phyloP scores from a whole-genome alignment of 2,888 invertebrate genomes.

The Copidosoma aretas region DNA sequence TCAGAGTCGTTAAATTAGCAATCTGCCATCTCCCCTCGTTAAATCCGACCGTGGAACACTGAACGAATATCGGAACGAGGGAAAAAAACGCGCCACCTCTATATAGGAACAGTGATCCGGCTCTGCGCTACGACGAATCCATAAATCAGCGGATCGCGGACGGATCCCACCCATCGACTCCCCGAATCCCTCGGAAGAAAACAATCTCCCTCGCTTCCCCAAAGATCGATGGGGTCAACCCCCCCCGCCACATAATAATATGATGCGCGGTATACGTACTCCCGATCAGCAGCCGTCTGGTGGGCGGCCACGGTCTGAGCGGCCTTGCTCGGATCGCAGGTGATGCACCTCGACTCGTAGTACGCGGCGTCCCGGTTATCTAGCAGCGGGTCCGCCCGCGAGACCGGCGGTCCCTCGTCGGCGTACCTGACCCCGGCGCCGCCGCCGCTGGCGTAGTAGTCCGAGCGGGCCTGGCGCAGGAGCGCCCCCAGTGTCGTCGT shows the following conservation, averaged over 20 bases:
- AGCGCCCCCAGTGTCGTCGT: conserved; percentile 52
- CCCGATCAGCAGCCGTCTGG: conserved; percentile 25
- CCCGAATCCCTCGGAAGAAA: not conserved
- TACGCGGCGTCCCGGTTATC: conserved; percentile 55
- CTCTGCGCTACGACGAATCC: not conserved
- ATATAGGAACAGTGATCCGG: too few species aligned
- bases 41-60: too few species aligned
- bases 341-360: conserved; percentile 57
- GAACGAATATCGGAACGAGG: too few species aligned
- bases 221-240: too few species aligned
- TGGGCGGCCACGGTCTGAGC: conserved; percentile 41
- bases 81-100: too few species aligned
- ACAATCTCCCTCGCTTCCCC: not conserved
- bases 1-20: too few species aligned
- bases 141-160: conserved; percentile 25
- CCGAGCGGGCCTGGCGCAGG: conserved; percentile 55
- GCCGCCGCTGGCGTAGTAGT: conserved; percentile 46
- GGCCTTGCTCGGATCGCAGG: conserved; percentile 53
- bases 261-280: conserved; percentile 9
- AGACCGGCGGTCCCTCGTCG: conserved; percentile 47
- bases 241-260: too few species aligned
- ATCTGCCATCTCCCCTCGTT: too few species aligned
- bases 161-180: not conserved
- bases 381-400: conserved; percentile 22
- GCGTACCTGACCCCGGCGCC: conserved; percentile 43